phyloP scores from a whole-genome alignment of 1,140 invertebrate species.

The Calliphora vicina region DNA sequence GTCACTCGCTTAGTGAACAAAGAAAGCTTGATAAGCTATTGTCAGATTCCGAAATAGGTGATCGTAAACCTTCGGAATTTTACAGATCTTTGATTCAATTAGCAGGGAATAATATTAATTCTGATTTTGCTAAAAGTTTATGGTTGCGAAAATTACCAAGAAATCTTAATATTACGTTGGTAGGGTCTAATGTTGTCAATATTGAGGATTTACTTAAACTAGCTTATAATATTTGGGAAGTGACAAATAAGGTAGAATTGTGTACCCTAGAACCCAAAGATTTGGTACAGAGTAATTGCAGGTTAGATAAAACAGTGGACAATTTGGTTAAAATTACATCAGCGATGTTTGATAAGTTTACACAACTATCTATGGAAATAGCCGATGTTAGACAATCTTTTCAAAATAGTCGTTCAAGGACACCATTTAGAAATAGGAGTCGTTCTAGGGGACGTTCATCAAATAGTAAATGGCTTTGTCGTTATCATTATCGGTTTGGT shows the following conservation, averaged over 20 bases:
- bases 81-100: not conserved
- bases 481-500: too few relatives aligned
- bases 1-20: not conserved
- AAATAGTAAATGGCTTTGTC: too few relatives aligned
- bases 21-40: not conserved
- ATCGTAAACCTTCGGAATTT: not conserved
- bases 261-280: not conserved
- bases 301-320: not conserved
- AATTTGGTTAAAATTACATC: not conserved
- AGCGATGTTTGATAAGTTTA: not conserved
- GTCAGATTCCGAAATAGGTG: not conserved
- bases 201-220: not conserved
- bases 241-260: not conserved
- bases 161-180: not conserved
- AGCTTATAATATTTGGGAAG: not conserved
- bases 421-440: too few relatives aligned
- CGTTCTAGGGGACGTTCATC: too few relatives aligned
- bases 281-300: not conserved
- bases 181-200: not conserved
- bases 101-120: not conserved
- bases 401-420: too few relatives aligned
- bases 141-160: not conserved
- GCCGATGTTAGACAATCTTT: not conserved
- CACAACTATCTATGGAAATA: not conserved
- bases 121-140: not conserved